These are phyloP conservation scores for Bubo bubo DNA, from an alignment of 2,113 vertebrate genomes.

Conservation along the genomic window DNA sequence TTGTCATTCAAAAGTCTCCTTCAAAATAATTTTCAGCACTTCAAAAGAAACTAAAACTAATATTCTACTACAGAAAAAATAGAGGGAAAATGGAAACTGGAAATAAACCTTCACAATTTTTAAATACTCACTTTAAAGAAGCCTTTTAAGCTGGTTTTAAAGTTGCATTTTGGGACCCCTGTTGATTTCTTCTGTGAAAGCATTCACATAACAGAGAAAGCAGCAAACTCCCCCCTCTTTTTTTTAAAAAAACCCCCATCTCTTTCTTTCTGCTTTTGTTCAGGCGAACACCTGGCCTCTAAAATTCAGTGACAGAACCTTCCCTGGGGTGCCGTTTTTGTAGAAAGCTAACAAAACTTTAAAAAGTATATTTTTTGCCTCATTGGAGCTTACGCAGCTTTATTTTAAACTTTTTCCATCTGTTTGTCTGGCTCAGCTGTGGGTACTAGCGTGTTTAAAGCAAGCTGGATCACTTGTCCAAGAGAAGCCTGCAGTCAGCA, in stretches of 20 bases:
- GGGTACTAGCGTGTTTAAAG: conserved; percentile 46
- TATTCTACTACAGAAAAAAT: background rate
- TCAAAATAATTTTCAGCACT: background rate
- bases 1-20: background rate
- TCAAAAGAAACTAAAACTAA: background rate
- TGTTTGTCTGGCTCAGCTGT: conserved; percentile 60
- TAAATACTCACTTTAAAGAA: background rate
- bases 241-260: background rate
- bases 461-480: conserved; percentile 41
- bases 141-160: background rate
- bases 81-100: background rate
- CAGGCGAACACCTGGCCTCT: conserved; percentile 54
- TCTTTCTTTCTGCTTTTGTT: conserved; percentile 29
- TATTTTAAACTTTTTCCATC: conserved; percentile 67
- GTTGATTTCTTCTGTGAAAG: conserved; percentile 14
- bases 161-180: conserved; percentile 6
- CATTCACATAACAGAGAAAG: background rate
- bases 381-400: conserved; percentile 58
- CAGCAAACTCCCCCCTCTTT: background rate
- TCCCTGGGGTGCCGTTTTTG: conserved; percentile 46
- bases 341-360: conserved; percentile 50
- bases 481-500: conserved; percentile 62
- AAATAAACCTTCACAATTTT: conserved; percentile 10
- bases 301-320: conserved; percentile 52
- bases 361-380: conserved; percentile 43